Conservation (phyloP, 2,797 vertebrate species). For the Halcyon badia region DNA sequence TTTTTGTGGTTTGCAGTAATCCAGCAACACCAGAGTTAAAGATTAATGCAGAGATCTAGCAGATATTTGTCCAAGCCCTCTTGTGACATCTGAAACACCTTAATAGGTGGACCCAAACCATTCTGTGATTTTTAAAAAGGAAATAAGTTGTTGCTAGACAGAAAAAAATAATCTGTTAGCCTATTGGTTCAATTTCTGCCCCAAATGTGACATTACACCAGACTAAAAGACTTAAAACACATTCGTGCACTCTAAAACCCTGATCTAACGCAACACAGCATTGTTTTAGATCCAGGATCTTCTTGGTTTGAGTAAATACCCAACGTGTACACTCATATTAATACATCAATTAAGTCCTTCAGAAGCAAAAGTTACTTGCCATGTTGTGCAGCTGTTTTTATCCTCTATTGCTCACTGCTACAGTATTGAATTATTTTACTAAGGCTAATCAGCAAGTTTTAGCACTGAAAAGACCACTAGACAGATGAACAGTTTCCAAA, state of each 20-base stretch:
- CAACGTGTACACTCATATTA: not conserved
- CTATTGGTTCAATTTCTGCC: slow-evolving; percentile 2
- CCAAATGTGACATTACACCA: not conserved
- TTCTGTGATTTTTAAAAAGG: not conserved
- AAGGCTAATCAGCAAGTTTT: not conserved
- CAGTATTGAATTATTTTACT: not conserved
- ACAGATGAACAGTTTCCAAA: not conserved
- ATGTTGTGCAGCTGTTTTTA: not conserved
- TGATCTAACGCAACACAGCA: not conserved
- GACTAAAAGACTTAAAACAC: not conserved
- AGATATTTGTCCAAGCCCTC: not conserved
- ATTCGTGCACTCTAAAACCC: not conserved
- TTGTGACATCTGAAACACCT: not conserved
- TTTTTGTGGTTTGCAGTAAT: not conserved
- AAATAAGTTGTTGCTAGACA: not conserved
- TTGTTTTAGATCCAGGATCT: not conserved
- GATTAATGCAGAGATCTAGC: not conserved
- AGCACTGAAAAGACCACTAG: not conserved
- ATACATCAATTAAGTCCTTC: not conserved
- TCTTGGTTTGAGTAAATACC: not conserved
- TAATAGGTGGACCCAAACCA: not conserved
- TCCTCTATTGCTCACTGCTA: not conserved
- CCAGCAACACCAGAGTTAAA: not conserved
- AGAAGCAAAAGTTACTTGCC: not conserved
- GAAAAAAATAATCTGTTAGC: not conserved